phyloP scores from a whole-genome alignment of 2,113 vertebrate genomes.

The Sebastes schlegelii region DNA sequence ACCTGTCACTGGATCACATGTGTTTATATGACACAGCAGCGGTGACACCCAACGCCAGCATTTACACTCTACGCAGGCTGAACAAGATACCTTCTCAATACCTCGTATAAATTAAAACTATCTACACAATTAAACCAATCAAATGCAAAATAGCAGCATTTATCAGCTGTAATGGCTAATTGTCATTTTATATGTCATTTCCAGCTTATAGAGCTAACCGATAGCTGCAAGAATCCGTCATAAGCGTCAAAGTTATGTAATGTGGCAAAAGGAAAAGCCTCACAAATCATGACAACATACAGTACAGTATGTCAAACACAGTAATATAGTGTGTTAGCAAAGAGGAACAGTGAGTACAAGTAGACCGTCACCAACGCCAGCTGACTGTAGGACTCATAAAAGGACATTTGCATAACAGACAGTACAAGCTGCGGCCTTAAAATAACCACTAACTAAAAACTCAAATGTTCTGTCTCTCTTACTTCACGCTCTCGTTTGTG shows the following conservation, averaged over 20 bases:
- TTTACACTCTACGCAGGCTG: conserved; percentile 4
- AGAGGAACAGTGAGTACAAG: conserved; percentile 14
- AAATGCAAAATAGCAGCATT: not conserved
- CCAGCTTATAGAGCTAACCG: not conserved
- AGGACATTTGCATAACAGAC: conserved; percentile 20
- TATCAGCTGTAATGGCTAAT: not conserved
- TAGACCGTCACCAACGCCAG: not conserved
- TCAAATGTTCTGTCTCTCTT: not conserved
- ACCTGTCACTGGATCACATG: conserved; percentile 75
- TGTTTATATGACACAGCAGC: conserved; percentile 53
- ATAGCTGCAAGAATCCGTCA: not conserved
- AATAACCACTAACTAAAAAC: not conserved
- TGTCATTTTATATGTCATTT: not conserved
- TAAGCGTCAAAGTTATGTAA: not conserved
- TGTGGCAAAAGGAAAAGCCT: conserved; percentile 23
- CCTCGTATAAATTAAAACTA: not conserved
- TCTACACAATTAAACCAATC: not conserved
- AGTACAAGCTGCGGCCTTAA: not conserved
- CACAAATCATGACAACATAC: conserved; percentile 20
- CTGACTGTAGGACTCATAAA: not conserved
- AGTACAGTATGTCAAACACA: conserved; percentile 4
- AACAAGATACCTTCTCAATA: not conserved
- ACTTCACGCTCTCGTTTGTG: not conserved
- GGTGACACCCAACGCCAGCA: conserved; percentile 22
- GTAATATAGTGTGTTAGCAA: not conserved